These are phyloP conservation scores for Oophaga pumilio DNA, from an alignment of 2,113 vertebrate genomes.

Conservation along the genomic window DNA sequence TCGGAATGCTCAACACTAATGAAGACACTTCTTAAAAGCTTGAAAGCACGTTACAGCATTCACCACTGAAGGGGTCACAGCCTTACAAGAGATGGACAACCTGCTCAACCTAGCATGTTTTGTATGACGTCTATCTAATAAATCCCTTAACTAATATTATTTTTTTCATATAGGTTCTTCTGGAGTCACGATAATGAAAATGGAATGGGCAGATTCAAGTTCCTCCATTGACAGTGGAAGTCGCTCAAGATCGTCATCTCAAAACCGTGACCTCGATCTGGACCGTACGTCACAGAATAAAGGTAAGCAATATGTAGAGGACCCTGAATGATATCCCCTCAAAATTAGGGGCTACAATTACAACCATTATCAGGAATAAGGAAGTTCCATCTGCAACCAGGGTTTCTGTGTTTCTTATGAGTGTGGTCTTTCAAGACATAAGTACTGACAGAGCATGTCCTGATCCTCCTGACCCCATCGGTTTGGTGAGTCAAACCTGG, in stretches of 20 bases:
- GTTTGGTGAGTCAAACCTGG: not conserved
- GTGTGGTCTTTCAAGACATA: too few relatives aligned
- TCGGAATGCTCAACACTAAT: too few relatives aligned
- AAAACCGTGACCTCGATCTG: not conserved
- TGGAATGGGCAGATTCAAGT: slow-evolving; percentile 5
- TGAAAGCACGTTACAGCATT: not conserved
- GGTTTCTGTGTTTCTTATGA: too few relatives aligned
- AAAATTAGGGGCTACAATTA: too few relatives aligned
- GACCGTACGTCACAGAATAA: too few relatives aligned
- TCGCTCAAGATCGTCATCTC: not conserved
- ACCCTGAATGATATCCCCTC: too few relatives aligned
- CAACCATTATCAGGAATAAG: too few relatives aligned
- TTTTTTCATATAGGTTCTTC: slow-evolving; percentile 13
- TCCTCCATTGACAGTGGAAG: slow-evolving; percentile 22
- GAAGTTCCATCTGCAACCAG: too few relatives aligned
- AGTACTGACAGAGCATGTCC: not conserved
- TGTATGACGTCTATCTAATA: not conserved
- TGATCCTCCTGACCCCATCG: not conserved
- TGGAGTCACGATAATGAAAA: not conserved
- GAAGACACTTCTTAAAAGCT: not conserved
- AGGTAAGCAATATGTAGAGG: not conserved
- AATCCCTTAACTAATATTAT: not conserved
- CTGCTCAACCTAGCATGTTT: not conserved
- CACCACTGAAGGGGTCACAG: not conserved
- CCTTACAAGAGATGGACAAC: too few relatives aligned